Evolutionary conservation across 1,140 invertebrate species (phyloP), one percentile per base, ranked within the genome.

Genomic region (Steinernema feltiae): DNA sequence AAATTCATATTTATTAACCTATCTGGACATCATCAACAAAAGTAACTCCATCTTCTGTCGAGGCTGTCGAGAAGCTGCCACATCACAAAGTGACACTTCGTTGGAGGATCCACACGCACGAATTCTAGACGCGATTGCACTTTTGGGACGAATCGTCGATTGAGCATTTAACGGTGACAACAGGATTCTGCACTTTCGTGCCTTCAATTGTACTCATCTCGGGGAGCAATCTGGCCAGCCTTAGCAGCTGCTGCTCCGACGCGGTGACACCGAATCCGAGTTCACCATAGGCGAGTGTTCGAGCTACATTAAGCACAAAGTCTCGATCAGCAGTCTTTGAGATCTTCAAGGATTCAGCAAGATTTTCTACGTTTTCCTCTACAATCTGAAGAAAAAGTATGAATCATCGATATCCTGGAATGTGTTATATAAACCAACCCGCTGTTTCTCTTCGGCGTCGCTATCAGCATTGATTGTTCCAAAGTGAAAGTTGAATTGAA

Each of bases 401-500:
- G 32, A 77, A 48, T 12, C 7, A 21, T 2, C 2, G 27, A 48
- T 53, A 0, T 21, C 15, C 12, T 21, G 17, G 71, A 72, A 72
- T 12, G 46, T 32, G n/a, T 0, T 75, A 7, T 53, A 30, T 15
- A 69, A n/a, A 41, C 74, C 32, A 1, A 80, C 79, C 41, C 69
- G 32, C 73, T 79, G 79, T 69, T 80, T 79, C 31, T 74, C 21
- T 12, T 32, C 32, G 3, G 77, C 71, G 17, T 76, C 69, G 46
- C 77, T 79, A 17, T 74, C 71, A 41, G 74, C 32, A 27, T 63
- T 72, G 53, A 79, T 32, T 2, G 41, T 69, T 12, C 72, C 72
- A 32, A 80, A 79, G 15, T 72, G 72, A 30, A 80, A 78, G 29
- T 73, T 76, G 30, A 80, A 31, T 31, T 69, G 3, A 35, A 74